Conservation (phyloP, 2,888 invertebrate genomes). For the Cosmia trapezina region DNA sequence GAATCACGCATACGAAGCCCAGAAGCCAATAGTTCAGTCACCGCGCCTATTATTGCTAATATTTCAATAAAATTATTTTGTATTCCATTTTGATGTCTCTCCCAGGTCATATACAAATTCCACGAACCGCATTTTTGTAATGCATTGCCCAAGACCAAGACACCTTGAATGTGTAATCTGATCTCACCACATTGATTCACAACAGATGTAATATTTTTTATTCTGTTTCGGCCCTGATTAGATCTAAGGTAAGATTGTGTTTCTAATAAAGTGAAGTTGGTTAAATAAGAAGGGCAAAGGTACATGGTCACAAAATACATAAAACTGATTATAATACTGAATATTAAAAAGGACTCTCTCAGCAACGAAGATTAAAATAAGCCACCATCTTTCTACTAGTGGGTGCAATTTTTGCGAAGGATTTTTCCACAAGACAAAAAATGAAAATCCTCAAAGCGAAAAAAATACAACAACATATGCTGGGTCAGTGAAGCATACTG, state of each 20-base stretch:
- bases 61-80: constrained; percentile 1
- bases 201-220: constrained; percentile 56
- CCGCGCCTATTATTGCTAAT: neutral
- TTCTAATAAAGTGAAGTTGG: constrained; percentile 36
- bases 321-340: constrained; percentile 3
- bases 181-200: constrained; percentile 50
- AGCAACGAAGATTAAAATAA: neutral
- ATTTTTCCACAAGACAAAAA: no score
- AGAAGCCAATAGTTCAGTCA: no score
- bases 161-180: constrained; percentile 60
- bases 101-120: constrained; percentile 19
- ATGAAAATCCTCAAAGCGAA: no score
- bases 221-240: constrained; percentile 38
- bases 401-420: no score
- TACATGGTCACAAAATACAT: neutral
- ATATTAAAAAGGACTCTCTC: neutral
- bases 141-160: constrained; percentile 46
- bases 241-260: constrained; percentile 50
- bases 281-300: constrained; percentile 38
- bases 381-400: no score
- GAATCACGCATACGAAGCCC: rapidly evolving
- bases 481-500: no score
- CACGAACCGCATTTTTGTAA: constrained; percentile 39
- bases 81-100: constrained; percentile 2
- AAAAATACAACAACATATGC: no score